Evolutionary conservation across 2,797 vertebrate genomes (phyloP).

Genomic region (Eulemur rubriventer): DNA sequence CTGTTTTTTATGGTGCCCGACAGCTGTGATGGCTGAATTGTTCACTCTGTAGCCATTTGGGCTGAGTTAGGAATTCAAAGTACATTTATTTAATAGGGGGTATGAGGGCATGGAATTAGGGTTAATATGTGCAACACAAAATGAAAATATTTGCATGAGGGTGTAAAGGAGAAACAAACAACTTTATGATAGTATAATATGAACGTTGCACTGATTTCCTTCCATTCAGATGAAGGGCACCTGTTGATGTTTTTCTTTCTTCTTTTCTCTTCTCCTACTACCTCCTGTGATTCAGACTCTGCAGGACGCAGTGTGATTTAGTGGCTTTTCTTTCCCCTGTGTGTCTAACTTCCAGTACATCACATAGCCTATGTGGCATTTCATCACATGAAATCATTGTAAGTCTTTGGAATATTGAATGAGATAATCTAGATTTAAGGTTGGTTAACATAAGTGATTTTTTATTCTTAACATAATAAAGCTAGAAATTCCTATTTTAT

Average conservation of each 20-base stretch:
- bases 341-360: too few species aligned
- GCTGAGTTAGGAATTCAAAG: background rate
- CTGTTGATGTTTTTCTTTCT: background rate
- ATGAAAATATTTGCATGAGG: background rate
- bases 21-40: background rate
- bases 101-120: background rate
- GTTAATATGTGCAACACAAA: background rate
- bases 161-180: background rate
- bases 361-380: too few species aligned
- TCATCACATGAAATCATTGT: fast-evolving
- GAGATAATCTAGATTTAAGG: background rate
- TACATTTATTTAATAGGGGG: background rate
- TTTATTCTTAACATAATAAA: background rate
- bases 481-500: background rate
- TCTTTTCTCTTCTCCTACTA: background rate
- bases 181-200: background rate
- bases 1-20: background rate
- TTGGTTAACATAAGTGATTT: background rate
- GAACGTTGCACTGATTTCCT: background rate
- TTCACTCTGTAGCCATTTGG: background rate
- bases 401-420: background rate
- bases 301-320: background rate
- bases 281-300: background rate
- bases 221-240: too few species aligned
- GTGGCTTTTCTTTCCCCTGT: background rate